Conservation (phyloP, 2,888 invertebrate genomes). For the Branchinecta sandiegonensis region DNA sequence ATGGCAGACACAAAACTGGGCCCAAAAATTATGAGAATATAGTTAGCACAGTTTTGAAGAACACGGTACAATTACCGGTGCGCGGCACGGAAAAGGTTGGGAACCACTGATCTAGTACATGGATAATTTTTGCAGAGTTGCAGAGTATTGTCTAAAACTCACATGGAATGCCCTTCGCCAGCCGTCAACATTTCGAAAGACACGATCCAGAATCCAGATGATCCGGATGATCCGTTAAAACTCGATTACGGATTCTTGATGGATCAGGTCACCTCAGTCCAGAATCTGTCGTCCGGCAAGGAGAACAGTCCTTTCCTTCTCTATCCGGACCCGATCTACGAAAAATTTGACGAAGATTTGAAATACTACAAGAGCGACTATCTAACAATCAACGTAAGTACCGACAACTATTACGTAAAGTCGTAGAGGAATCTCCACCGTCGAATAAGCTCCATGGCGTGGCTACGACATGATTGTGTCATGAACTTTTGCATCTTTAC, state of each 20-base stretch:
- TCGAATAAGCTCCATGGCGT: no score
- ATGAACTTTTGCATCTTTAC: no score
- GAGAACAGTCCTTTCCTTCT: conserved; percentile 61
- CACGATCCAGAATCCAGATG: conserved; percentile 45
- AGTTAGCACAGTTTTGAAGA: no score
- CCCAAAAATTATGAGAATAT: no score
- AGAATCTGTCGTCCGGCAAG: conserved; percentile 52
- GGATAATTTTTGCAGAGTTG: conserved; percentile 38
- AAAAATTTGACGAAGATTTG: conserved; percentile 71
- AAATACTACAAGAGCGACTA: conserved; percentile 92
- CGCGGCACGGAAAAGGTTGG: no score
- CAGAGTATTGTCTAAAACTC: conserved; percentile 53
- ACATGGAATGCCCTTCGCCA: conserved; percentile 76
- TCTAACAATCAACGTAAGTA: conserved; percentile 66
- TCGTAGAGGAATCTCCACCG: no score
- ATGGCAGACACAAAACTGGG: no score
- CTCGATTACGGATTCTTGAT: conserved; percentile 88
- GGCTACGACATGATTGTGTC: no score
- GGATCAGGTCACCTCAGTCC: conserved; percentile 78
- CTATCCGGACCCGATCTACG: conserved; percentile 81
- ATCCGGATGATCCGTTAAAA: conserved; percentile 62
- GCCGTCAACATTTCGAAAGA: conserved; percentile 54
- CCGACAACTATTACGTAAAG: background rate
- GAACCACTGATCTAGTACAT: no score
- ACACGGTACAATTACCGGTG: no score